A percentile compares a stretch with the other conserved stretches of the same genome.
Conservation (phyloP, 2,888 invertebrate genomes). For the Synanthedon andrenaeformis region DNA sequence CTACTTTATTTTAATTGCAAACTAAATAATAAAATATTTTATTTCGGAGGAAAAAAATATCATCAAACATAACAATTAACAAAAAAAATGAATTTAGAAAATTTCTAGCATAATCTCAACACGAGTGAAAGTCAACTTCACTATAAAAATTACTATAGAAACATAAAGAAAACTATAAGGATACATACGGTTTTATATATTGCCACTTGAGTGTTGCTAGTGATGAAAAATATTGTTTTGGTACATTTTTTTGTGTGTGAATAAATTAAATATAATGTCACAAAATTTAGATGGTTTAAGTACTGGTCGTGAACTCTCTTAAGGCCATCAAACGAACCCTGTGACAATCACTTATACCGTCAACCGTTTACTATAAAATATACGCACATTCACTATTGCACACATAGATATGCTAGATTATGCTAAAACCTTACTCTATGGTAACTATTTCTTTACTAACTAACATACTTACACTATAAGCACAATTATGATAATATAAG, state of each 20-base stretch:
- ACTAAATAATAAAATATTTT: slow-evolving; percentile 29
- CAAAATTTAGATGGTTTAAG: slow-evolving; percentile 17
- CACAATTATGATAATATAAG: slow-evolving; percentile 12
- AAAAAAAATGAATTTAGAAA: slow-evolving; percentile 17
- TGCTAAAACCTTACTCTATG: slow-evolving; percentile 46
- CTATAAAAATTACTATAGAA: neutral
- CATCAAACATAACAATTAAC: slow-evolving; percentile 64
- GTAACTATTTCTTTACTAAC: slow-evolving; percentile 46
- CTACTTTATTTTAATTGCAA: slow-evolving; percentile 39
- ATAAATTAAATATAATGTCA: too few species aligned
- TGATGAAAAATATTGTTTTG: too few species aligned
- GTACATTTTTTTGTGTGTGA: too few species aligned
- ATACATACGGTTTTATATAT: too few species aligned
- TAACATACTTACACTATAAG: slow-evolving; percentile 20
- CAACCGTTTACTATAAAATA: neutral
- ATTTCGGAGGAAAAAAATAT: slow-evolving; percentile 40
- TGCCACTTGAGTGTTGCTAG: too few species aligned
- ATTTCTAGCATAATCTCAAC: slow-evolving; percentile 53
- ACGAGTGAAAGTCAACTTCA: slow-evolving; percentile 13
- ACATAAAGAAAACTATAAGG: too few species aligned
- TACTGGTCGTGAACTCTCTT: slow-evolving; percentile 27
- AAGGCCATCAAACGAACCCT: slow-evolving; percentile 44
- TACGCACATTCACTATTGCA: slow-evolving; percentile 10
- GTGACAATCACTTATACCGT: slow-evolving; percentile 30
- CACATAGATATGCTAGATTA: slow-evolving; percentile 36